phyloP scores from a whole-genome alignment of 1,140 invertebrate genomes.

The Drosophila bocki region DNA sequence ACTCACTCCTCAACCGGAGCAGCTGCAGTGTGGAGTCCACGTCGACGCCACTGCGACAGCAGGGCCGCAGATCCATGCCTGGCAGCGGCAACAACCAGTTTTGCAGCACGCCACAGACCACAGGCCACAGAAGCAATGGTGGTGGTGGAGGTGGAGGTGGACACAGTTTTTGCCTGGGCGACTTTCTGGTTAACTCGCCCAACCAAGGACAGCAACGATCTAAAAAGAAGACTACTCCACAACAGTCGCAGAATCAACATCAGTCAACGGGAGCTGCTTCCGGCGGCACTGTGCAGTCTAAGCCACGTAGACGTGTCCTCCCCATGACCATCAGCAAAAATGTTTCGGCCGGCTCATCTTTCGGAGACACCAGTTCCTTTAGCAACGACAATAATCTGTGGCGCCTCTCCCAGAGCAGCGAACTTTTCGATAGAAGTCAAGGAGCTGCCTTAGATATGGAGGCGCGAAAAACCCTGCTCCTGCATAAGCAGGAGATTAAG shows the following conservation, averaged over 20 bases:
- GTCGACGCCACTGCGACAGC: conserved; percentile 25
- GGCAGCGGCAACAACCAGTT: conserved; percentile 24
- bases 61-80: conserved; percentile 42
- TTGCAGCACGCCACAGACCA: conserved; percentile 61
- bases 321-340: conserved; percentile 76
- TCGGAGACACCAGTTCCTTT: conserved; percentile 76
- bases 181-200: conserved; percentile 64
- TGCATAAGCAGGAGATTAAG: conserved; percentile 67
- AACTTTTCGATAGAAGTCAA: conserved; percentile 70
- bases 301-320: conserved; percentile 74
- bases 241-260: conserved; percentile 10
- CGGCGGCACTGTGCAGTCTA: conserved; percentile 29
- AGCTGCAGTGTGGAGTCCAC: conserved; percentile 23
- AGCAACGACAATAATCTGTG: conserved; percentile 81
- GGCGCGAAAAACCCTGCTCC: conserved; percentile 63
- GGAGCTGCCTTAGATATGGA: conserved; percentile 62
- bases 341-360: conserved; percentile 57
- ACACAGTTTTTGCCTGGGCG: conserved; percentile 70
- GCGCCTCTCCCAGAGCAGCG: conserved; percentile 64
- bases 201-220: conserved; percentile 54
- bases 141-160: conserved; percentile 37
- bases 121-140: conserved; percentile 29
- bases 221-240: conserved; percentile 68
- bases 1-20: conserved; percentile 31
- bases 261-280: conserved; percentile 3